Evolutionary conservation across 2,113 vertebrate species (phyloP).

Genomic region (Pionites leucogaster): DNA sequence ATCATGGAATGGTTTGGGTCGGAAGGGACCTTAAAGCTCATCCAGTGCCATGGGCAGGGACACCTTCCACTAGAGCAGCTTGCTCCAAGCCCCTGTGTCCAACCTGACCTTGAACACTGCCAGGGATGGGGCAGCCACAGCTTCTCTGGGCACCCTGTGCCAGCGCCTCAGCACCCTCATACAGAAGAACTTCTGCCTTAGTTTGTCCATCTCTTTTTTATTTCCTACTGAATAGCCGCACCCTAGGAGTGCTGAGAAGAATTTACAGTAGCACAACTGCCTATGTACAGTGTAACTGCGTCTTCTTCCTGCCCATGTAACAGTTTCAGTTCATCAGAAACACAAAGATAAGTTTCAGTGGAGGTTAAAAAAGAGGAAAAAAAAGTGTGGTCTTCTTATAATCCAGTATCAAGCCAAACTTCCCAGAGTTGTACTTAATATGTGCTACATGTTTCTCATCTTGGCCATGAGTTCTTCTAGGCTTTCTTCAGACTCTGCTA

Average conservation of each 20-base stretch:
- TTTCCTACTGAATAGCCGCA: background rate
- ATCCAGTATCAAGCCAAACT: background rate
- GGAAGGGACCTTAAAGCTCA: background rate
- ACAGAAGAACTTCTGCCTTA: background rate
- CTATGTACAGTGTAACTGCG: background rate
- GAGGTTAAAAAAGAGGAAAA: background rate
- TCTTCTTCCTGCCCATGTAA: background rate
- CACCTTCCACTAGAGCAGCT: background rate
- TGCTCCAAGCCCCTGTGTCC: background rate
- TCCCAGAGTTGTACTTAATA: background rate
- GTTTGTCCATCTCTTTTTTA: background rate
- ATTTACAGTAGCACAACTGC: background rate
- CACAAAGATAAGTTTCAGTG: background rate
- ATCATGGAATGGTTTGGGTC: background rate
- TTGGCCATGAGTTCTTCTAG: slow-evolving; percentile 95
- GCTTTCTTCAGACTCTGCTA: slow-evolving; percentile 88
- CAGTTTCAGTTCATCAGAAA: background rate
- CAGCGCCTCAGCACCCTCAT: background rate
- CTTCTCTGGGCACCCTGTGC: background rate
- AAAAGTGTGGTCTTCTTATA: background rate
- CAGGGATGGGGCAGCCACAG: background rate
- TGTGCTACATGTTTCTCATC: slow-evolving; percentile 87
- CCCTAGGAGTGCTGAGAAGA: background rate
- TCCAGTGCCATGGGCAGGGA: background rate
- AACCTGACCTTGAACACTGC: background rate